These are phyloP conservation scores for Chaetodon auriga DNA, from an alignment of 2,113 vertebrate genomes.

Conservation along the genomic window DNA sequence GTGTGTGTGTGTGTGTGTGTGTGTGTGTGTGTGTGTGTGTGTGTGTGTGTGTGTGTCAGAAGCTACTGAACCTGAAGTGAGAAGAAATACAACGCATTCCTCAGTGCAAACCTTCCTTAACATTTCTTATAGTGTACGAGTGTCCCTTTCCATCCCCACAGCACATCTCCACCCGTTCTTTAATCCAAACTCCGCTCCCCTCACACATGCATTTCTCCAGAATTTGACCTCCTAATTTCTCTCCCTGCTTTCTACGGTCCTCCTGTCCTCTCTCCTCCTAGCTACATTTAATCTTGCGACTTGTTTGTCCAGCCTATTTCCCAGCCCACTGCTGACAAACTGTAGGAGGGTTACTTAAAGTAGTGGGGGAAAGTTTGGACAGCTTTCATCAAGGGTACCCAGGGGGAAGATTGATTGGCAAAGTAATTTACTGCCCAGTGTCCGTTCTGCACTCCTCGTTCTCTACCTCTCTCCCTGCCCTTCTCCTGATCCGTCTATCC, in stretches of 20 bases:
- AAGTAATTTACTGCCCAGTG: constrained; percentile 84
- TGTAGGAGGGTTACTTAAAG: constrained; percentile 82
- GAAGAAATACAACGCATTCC: constrained; percentile 59
- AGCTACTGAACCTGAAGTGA: constrained; percentile 42
- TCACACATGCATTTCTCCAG: constrained; percentile 23
- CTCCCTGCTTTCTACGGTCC: constrained; percentile 5
- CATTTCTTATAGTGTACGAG: constrained; percentile 21
- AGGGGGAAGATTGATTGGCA: constrained; percentile 86
- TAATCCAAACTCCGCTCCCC: constrained; percentile 28
- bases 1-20: constrained; percentile 37
- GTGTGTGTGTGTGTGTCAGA: constrained; percentile 47
- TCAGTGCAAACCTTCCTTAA: constrained; percentile 48
- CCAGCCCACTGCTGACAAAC: constrained; percentile 78
- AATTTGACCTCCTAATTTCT: constrained; percentile 47
- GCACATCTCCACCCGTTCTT: constrained; percentile 22
- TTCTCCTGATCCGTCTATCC: constrained; percentile 68
- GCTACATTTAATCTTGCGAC: constrained; percentile 78
- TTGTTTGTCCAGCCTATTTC: constrained; percentile 76
- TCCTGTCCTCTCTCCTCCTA: constrained; percentile 53
- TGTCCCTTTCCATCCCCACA: constrained; percentile 36
- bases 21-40: constrained; percentile 39
- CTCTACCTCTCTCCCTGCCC: constrained; percentile 50
- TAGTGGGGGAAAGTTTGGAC: constrained; percentile 79
- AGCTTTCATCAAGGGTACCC: constrained; percentile 79
- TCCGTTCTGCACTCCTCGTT: constrained; percentile 63